Conservation (phyloP, 1,140 invertebrate species). For the Camponotus floridanus region DNA sequence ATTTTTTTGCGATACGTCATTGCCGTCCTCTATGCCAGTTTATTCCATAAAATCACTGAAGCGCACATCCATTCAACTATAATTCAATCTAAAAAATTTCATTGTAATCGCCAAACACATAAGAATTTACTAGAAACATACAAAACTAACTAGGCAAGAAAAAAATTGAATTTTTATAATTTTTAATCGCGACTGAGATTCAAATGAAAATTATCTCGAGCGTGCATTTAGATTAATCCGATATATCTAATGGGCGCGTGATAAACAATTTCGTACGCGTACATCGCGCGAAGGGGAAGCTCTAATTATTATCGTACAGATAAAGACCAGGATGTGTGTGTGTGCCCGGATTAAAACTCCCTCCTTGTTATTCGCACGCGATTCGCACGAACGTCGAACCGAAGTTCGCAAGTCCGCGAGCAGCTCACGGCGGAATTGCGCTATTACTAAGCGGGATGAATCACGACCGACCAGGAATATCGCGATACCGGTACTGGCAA, state of each 20-base stretch:
- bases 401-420: slow-evolving; percentile 40
- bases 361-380: slow-evolving; percentile 64
- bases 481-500: slow-evolving; percentile 78
- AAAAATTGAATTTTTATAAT: slow-evolving; percentile 23
- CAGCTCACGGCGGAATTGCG: slow-evolving; percentile 56
- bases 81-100: background rate
- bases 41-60: background rate
- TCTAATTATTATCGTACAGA: slow-evolving; percentile 26
- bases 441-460: slow-evolving; percentile 52
- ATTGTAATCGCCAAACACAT: background rate
- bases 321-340: slow-evolving; percentile 15
- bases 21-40: background rate
- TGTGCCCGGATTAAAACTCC: background rate
- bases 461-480: slow-evolving; percentile 69
- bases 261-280: slow-evolving; percentile 16
- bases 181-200: background rate
- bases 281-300: background rate
- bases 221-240: background rate
- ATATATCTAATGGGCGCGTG: background rate
- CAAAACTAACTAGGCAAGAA: background rate
- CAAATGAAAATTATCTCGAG: background rate
- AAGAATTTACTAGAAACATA: background rate
- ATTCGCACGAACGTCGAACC: slow-evolving; percentile 25
- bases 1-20: background rate
- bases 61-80: background rate